These are phyloP conservation scores for Eledone cirrhosa DNA, from an alignment of 2,888 invertebrate species.

Conservation along the genomic window DNA sequence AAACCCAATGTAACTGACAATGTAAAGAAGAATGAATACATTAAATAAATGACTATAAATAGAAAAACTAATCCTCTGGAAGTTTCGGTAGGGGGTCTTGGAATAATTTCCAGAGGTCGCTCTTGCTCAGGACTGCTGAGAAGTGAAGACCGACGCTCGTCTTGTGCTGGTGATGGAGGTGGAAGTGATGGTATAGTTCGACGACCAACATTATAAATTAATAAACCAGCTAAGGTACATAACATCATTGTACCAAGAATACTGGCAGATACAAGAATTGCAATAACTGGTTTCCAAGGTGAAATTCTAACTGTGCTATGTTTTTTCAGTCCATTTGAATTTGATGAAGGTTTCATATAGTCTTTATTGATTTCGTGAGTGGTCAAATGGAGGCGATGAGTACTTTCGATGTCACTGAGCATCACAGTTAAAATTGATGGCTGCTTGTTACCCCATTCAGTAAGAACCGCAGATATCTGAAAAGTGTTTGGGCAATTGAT, in stretches of 20 bases:
- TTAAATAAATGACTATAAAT: slow-evolving; percentile 49
- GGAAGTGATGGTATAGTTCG: slow-evolving; percentile 24
- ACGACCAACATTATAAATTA: slow-evolving; percentile 28
- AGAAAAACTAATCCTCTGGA: slow-evolving; percentile 44
- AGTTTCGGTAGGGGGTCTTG: slow-evolving; percentile 31
- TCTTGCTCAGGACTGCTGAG: slow-evolving; percentile 30
- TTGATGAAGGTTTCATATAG: slow-evolving; percentile 13
- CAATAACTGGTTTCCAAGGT: slow-evolving; percentile 49
- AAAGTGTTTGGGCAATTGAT: slow-evolving; percentile 58
- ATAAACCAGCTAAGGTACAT: slow-evolving; percentile 20
- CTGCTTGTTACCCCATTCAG: slow-evolving; percentile 39
- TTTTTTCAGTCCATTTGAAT: slow-evolving; percentile 1
- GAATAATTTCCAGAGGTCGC: slow-evolving; percentile 19
- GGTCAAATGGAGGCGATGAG: slow-evolving; percentile 47
- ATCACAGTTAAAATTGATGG: slow-evolving; percentile 52
- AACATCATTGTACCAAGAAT: slow-evolving; percentile 36
- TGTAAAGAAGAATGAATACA: slow-evolving; percentile 57
- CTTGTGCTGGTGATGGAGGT: slow-evolving; percentile 27
- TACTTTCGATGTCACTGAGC: slow-evolving; percentile 50
- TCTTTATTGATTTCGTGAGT: slow-evolving; percentile 15
- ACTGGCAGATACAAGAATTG: slow-evolving; percentile 38
- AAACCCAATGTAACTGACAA: slow-evolving; percentile 55
- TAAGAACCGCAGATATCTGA: slow-evolving; percentile 51
- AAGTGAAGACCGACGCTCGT: slow-evolving; percentile 29
- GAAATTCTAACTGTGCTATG: slow-evolving; percentile 29